These are phyloP conservation scores for Julus scandinavius DNA, from an alignment of 2,888 invertebrate genomes.

Conservation along the genomic window DNA sequence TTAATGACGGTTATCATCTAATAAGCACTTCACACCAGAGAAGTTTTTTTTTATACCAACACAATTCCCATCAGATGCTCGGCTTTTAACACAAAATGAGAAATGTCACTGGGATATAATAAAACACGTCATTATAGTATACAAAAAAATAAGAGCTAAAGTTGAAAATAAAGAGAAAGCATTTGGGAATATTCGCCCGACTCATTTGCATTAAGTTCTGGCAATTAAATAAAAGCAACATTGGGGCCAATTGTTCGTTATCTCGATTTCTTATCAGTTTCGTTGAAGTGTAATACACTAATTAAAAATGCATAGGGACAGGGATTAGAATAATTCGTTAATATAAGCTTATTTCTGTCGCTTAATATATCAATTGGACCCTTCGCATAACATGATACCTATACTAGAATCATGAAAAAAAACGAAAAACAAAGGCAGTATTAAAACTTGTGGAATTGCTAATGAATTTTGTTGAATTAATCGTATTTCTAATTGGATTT, in stretches of 20 bases:
- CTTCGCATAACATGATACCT: neutral
- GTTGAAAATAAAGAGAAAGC: constrained; percentile 9
- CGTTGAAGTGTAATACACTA: constrained; percentile 33
- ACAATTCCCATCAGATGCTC: constrained; percentile 18
- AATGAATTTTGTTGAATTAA: constrained; percentile 26
- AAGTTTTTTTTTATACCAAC: neutral
- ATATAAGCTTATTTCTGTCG: constrained; percentile 10
- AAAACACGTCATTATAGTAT: constrained; percentile 33
- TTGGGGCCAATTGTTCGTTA: constrained; percentile 33
- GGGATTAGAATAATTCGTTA: constrained; percentile 33
- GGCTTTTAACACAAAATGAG: constrained; percentile 33
- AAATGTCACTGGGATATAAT: constrained; percentile 8
- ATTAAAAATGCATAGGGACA: constrained; percentile 33
- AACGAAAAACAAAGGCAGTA: neutral
- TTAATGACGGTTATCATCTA: constrained; percentile 4
- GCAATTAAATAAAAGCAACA: constrained; percentile 26
- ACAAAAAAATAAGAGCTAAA: constrained; percentile 12
- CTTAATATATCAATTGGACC: constrained; percentile 25
- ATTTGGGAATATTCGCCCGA: constrained; percentile 25
- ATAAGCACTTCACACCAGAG: neutral
- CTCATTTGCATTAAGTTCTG: constrained; percentile 33
- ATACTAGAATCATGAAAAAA: neutral
- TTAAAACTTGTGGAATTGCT: constrained; percentile 33
- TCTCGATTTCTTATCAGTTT: constrained; percentile 33
- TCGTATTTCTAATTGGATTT: constrained; percentile 33